Evolutionary conservation across 2,113 vertebrate species (phyloP), one percentile per base, ranked within the genome.

Genomic region (Anhinga anhinga): DNA sequence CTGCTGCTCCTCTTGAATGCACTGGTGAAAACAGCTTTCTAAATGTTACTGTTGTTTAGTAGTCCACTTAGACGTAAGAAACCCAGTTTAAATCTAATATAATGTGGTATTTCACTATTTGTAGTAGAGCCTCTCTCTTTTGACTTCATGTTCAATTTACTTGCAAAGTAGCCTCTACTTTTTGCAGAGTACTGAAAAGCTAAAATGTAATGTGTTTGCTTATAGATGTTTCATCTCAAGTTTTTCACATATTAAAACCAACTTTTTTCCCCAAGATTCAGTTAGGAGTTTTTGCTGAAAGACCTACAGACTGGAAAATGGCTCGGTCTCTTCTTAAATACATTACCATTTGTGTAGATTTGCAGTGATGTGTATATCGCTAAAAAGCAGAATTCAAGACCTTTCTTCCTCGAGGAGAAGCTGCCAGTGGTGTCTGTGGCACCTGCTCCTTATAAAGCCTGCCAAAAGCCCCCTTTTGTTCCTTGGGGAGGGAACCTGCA

Each of bases 1-100:
- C 27, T 69, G 22, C 72, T 91, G 58, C 65, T 79, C 11, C 34
- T 90, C 47, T 80, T 82, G 86, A 90, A 78, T 82, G 36, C 42
- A 32, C 40, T 50, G 52, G 26, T 79, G n/a, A 73, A 71, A 82
- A 56, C 58, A 79, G 82, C 66, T 83, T 81, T 86, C 83, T 90
- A 62, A 86, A 95, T 84, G 15, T 65, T 91, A 30, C 32, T 80
- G 20, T 97, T 86, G 40, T 73, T 95, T 83, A 88, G 82, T 91
- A 95, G 71, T 77, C 97, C 63, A 82, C 36, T 89, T 92, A 90
- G 8, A 66, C 77, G 79, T 86, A 94, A 69, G 69, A 85, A 93
- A 55, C n/a, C 5, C 23, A 76, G 40, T 30, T 30, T 71, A 74
- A 83, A 70, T 96, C 93, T 94, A 86, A 56, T 89, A 25, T 66